Conservation (phyloP, 92 coral and sea anemone genomes). For the Epizoanthus illoricatus region DNA sequence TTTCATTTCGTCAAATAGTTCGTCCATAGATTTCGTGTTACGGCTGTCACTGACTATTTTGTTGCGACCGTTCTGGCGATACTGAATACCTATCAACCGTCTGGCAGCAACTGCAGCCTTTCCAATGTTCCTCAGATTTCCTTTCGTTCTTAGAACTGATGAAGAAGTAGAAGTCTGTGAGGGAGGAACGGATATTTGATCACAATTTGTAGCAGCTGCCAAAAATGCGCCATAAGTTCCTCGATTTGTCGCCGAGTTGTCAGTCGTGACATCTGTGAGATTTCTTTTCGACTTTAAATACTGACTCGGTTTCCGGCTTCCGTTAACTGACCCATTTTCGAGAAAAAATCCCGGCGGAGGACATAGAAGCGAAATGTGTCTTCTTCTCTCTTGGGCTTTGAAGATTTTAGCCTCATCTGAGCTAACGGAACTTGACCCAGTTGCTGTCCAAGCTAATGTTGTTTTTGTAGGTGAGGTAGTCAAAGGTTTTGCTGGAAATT, state of each 20-base stretch:
- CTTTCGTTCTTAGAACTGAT: constrained; percentile 14
- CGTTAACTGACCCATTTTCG: neutral
- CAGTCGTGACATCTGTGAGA: neutral
- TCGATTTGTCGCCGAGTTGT: neutral
- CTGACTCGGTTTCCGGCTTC: neutral
- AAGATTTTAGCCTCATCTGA: neutral
- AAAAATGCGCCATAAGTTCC: neutral
- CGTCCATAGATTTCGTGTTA: constrained; percentile 37
- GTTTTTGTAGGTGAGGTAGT: neutral
- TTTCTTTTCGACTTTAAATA: neutral
- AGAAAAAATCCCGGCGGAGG: constrained; percentile 20
- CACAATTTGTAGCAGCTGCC: constrained; percentile 11
- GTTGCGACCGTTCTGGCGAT: constrained; percentile 35
- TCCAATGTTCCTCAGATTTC: constrained; percentile 34
- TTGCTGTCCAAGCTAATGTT: constrained; percentile 41
- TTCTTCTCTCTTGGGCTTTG: neutral
- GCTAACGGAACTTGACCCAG: neutral
- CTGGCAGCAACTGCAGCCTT: constrained; percentile 35
- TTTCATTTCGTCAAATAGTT: constrained; percentile 58
- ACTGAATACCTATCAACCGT: constrained; percentile 38
- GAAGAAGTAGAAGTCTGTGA: constrained; percentile 2
- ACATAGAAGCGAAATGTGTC: constrained; percentile 17
- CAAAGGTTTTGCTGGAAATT: neutral
- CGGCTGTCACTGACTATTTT: neutral
- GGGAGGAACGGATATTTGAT: neutral